A percentile compares a stretch with the other conserved stretches of the same genome.
Evolutionary conservation across 1,140 invertebrate genomes (phyloP).

Genomic region (Zaprionus tsacasi): DNA sequence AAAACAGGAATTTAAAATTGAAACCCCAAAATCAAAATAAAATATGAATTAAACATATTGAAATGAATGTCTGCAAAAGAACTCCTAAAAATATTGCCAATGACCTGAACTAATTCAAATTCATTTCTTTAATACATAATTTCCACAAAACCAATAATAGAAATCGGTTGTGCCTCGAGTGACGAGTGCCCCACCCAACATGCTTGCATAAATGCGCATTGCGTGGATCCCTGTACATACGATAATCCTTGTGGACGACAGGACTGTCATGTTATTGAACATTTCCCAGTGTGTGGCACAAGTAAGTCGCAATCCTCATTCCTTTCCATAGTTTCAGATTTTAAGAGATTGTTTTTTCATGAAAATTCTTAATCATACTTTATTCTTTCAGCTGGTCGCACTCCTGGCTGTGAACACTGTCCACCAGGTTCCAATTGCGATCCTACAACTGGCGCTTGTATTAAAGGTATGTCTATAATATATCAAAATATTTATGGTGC

Average conservation of each 20-base stretch:
- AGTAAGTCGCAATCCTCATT: neutral
- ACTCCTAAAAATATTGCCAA: slow-evolving; percentile 31
- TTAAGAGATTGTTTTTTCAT: no score
- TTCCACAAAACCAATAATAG: slow-evolving; percentile 73
- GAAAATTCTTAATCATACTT: slow-evolving; percentile 1
- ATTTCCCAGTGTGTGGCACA: slow-evolving; percentile 89
- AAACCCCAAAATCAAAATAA: slow-evolving; percentile 42
- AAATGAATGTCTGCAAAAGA: slow-evolving; percentile 47
- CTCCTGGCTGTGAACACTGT: slow-evolving; percentile 89
- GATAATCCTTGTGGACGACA: slow-evolving; percentile 88
- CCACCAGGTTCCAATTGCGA: slow-evolving; percentile 90
- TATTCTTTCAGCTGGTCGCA: slow-evolving; percentile 59
- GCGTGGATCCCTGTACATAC: slow-evolving; percentile 89
- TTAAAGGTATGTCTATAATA: slow-evolving; percentile 87
- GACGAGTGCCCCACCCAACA: slow-evolving; percentile 89
- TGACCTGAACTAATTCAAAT: slow-evolving; percentile 62
- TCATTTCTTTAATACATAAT: slow-evolving; percentile 57
- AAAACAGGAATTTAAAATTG: slow-evolving; percentile 44
- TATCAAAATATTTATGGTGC: slow-evolving; percentile 27
- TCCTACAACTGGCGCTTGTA: slow-evolving; percentile 90
- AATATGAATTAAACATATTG: slow-evolving; percentile 55
- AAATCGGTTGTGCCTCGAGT: slow-evolving; percentile 89
- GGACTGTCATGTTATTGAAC: slow-evolving; percentile 91
- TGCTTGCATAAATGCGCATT: slow-evolving; percentile 91
- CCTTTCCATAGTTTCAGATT: neutral